Percentiles rank a stretch among this genome's conserved stretches.
These are phyloP conservation scores for Sarcophaga bullata DNA, from an alignment of 1,140 invertebrate genomes.

Conservation along the genomic window DNA sequence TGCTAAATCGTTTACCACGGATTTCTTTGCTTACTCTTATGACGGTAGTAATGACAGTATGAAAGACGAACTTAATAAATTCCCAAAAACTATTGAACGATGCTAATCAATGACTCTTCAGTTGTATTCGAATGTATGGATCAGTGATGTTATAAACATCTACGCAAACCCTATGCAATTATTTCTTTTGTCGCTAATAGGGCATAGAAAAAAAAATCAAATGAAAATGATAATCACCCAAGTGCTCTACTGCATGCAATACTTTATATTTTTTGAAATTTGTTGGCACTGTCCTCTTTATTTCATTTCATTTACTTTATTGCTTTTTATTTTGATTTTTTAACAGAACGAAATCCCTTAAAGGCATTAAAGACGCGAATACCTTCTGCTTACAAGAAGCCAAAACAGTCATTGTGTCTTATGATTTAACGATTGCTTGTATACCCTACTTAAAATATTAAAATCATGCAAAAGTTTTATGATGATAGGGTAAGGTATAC, in stretches of 20 bases:
- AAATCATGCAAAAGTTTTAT: no score
- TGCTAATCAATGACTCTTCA: no score
- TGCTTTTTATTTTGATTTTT: neutral
- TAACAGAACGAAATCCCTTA: neutral
- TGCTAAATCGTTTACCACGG: no score
- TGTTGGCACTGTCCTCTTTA: neutral
- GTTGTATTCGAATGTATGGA: no score
- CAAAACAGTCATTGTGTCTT: neutral
- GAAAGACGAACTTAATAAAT: no score
- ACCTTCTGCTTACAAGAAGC: no score
- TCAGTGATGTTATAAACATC: no score
- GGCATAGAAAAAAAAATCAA: neutral
- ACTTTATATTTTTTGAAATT: neutral
- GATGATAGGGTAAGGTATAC: no score
- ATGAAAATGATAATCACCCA: slow-evolving; percentile 11
- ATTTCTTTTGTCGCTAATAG: neutral
- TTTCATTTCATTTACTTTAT: neutral
- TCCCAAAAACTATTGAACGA: no score
- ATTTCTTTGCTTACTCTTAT: no score
- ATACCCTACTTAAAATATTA: neutral
- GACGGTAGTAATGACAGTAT: no score
- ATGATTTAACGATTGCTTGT: neutral
- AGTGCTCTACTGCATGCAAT: neutral
- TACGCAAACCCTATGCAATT: no score
- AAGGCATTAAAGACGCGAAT: neutral